A percentile compares a stretch with the other conserved stretches of the same genome.
Evolutionary conservation across 2,113 vertebrate species (phyloP).

Genomic region (Cephalophus harveyi): DNA sequence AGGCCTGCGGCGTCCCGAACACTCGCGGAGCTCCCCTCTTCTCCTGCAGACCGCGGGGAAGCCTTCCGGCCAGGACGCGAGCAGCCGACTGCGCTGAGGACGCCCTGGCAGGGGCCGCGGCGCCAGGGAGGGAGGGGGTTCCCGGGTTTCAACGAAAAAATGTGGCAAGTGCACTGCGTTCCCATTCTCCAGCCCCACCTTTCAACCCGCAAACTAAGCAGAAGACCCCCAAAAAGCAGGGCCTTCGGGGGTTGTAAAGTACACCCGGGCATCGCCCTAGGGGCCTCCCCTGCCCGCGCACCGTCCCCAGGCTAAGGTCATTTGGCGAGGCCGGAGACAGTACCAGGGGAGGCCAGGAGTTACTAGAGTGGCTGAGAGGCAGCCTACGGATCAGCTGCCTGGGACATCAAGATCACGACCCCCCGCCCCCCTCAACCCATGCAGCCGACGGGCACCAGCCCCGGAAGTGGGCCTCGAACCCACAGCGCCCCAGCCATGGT

Average conservation of each 20-base stretch:
- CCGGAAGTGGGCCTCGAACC: neutral
- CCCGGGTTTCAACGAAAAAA: neutral
- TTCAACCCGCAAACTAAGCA: neutral
- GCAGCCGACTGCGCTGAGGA: neutral
- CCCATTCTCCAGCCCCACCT: neutral
- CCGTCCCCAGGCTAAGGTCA: no score
- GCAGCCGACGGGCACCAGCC: no score
- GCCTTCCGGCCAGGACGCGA: rapidly evolving
- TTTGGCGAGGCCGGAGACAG: no score
- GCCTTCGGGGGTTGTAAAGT: neutral
- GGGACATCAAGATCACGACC: rapidly evolving
- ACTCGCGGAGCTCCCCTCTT: neutral
- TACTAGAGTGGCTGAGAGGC: neutral
- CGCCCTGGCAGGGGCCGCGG: neutral
- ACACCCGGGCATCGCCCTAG: neutral
- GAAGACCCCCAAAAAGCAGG: neutral
- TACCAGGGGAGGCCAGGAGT: neutral
- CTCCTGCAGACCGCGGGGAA: neutral
- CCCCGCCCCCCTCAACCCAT: neutral
- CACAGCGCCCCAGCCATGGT: rapidly evolving
- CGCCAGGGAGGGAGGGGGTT: neutral
- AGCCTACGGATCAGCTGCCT: neutral
- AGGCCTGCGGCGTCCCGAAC: neutral
- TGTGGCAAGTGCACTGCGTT: neutral
- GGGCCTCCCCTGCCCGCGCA: rapidly evolving